Evolutionary conservation across 2,113 vertebrate species (phyloP).

Genomic region (Aythya baeri): DNA sequence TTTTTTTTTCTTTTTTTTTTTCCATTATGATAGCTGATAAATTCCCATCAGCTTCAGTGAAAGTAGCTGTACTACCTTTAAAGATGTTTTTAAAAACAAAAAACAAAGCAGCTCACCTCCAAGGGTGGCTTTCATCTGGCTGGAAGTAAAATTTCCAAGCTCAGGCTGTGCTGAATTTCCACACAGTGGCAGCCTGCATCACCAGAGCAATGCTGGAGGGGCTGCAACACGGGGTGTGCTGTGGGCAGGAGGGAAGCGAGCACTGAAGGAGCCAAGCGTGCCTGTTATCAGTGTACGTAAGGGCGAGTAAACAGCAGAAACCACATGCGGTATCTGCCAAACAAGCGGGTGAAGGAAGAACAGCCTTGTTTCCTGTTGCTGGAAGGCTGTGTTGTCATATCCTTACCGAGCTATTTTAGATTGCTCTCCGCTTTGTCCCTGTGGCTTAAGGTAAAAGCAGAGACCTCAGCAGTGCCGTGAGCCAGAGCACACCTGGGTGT

Average conservation of each 20-base stretch:
- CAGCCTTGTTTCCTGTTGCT: not conserved
- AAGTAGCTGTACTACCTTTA: not conserved
- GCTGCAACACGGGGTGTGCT: not conserved
- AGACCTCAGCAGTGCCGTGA: accelerated
- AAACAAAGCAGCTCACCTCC: not conserved
- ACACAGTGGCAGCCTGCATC: accelerated
- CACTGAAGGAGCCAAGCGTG: not conserved
- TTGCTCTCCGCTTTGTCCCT: not conserved
- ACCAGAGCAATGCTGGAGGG: too few species aligned
- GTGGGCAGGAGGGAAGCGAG: not conserved
- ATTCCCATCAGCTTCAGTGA: not conserved
- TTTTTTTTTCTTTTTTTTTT: not conserved
- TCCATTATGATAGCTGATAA: not conserved
- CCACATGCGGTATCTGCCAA: accelerated
- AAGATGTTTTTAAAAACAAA: not conserved
- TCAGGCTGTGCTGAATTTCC: not conserved
- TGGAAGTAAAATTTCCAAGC: not conserved
- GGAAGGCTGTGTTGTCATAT: not conserved
- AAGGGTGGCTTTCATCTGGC: not conserved
- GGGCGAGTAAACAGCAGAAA: not conserved
- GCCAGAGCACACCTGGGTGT: not conserved
- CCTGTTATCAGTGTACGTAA: not conserved
- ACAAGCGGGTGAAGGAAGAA: not conserved
- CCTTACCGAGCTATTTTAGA: not conserved
- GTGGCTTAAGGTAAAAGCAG: not conserved